These are phyloP conservation scores for Pterois miles DNA, from an alignment of 2,797 vertebrate genomes.

Conservation along the genomic window DNA sequence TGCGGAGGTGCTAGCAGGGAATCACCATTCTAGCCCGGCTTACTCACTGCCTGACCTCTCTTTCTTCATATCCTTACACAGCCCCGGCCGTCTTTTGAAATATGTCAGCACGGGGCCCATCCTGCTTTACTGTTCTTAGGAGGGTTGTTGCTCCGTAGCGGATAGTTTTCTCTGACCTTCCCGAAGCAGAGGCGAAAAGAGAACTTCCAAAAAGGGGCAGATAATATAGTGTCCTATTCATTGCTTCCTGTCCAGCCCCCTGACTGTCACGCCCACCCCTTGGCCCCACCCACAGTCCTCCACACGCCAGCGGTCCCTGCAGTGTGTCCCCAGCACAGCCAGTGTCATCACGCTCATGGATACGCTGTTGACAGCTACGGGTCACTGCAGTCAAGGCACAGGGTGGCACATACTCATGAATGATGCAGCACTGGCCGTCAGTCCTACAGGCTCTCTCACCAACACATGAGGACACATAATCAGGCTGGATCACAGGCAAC, in stretches of 20 bases:
- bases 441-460: conserved; percentile 42
- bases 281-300: conserved; percentile 48
- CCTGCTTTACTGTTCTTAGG: conserved; percentile 3
- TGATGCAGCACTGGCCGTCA: conserved; percentile 66
- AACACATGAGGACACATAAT: conserved; percentile 63
- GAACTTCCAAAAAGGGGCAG: conserved; percentile 3
- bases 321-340: conserved; percentile 61
- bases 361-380: conserved; percentile 73
- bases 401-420: conserved; percentile 76
- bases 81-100: conserved; percentile 5
- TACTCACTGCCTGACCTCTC: conserved; percentile 22
- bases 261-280: conserved; percentile 14
- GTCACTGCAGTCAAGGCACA: conserved; percentile 69
- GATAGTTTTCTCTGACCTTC: not conserved
- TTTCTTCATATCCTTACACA: conserved; percentile 14
- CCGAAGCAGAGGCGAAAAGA: not conserved
- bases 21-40: conserved; percentile 25
- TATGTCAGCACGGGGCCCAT: not conserved
- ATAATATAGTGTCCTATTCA: conserved; percentile 18
- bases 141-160: not conserved
- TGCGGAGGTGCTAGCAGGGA: not conserved
- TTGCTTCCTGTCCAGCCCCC: conserved; percentile 14
- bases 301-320: conserved; percentile 54
- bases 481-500: conserved; percentile 27
- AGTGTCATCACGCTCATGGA: conserved; percentile 69